Evolutionary conservation across 2,888 invertebrate species (phyloP).

Genomic region (Bombyx huttoni): DNA sequence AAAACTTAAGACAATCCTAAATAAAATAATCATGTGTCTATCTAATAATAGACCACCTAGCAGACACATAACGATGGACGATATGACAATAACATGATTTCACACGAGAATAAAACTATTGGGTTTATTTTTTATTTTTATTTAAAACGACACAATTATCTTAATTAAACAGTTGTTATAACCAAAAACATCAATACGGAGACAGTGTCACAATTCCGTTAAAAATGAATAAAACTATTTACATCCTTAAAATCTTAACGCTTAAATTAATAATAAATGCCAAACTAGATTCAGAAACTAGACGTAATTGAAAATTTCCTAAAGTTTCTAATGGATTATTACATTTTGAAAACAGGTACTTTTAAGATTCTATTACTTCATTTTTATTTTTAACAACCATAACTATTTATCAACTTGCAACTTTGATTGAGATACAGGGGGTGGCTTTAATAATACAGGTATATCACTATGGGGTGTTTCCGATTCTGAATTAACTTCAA

Average conservation of each 20-base stretch:
- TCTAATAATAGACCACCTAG: too few species aligned
- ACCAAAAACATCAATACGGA: background rate
- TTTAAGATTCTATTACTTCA: background rate
- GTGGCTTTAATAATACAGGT: constrained; percentile 37
- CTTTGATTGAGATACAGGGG: constrained; percentile 11
- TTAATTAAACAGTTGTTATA: background rate
- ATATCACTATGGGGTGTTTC: constrained; percentile 28
- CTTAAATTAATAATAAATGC: background rate
- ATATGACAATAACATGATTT: too few species aligned
- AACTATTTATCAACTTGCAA: too few species aligned
- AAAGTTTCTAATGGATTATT: constrained; percentile 26
- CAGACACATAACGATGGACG: too few species aligned
- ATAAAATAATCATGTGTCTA: too few species aligned
- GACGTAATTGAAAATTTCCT: constrained; percentile 11
- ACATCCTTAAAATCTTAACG: background rate
- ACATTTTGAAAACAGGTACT: background rate
- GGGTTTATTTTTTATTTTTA: too few species aligned
- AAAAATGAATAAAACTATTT: constrained; percentile 2
- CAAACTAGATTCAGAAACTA: background rate
- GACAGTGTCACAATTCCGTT: background rate
- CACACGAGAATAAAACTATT: too few species aligned
- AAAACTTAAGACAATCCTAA: too few species aligned
- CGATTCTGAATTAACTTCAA: constrained; percentile 34
- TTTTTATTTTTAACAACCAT: background rate
- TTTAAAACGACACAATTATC: background rate